Percentiles rank a stretch among this genome's conserved stretches.
phyloP scores from a whole-genome alignment of 1,140 invertebrate genomes.

The Megalonaias nervosa region DNA sequence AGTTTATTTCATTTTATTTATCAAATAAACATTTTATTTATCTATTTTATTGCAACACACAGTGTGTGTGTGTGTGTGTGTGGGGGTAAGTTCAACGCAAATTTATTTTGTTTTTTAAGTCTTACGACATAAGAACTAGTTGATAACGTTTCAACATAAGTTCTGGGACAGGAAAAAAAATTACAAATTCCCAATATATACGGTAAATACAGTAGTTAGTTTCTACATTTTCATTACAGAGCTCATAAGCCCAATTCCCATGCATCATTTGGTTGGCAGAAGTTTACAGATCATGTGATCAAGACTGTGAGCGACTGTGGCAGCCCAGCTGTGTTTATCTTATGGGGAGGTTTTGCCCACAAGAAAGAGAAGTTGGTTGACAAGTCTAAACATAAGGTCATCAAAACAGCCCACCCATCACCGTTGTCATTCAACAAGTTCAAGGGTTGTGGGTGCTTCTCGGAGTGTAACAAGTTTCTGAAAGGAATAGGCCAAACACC shows the following conservation, averaged over 20 bases:
- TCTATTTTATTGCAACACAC: no score
- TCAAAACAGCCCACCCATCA: conserved; percentile 78
- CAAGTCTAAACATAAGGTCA: conserved; percentile 74
- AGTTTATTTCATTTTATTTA: no score
- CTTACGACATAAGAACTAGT: no score
- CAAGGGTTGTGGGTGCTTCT: conserved; percentile 79
- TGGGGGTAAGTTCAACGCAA: no score
- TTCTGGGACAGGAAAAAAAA: no score
- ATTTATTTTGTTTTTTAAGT: no score
- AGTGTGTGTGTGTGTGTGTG: no score
- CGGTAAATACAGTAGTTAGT: no score
- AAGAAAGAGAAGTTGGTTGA: conserved; percentile 78
- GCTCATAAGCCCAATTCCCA: conserved; percentile 78
- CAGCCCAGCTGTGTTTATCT: conserved; percentile 77
- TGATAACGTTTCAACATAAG: no score
- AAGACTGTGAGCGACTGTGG: conserved; percentile 63
- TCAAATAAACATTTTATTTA: no score
- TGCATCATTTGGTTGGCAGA: conserved; percentile 77
- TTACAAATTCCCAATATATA: no score
- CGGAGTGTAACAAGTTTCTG: conserved; percentile 75
- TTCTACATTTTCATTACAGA: conserved; percentile 42
- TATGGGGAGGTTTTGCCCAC: conserved; percentile 81
- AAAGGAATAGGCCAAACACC: conserved; percentile 70
- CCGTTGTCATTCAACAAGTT: conserved; percentile 78
- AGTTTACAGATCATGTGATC: conserved; percentile 78